Conservation (phyloP, 1,140 invertebrate species). For the Heliconius nattereri region DNA sequence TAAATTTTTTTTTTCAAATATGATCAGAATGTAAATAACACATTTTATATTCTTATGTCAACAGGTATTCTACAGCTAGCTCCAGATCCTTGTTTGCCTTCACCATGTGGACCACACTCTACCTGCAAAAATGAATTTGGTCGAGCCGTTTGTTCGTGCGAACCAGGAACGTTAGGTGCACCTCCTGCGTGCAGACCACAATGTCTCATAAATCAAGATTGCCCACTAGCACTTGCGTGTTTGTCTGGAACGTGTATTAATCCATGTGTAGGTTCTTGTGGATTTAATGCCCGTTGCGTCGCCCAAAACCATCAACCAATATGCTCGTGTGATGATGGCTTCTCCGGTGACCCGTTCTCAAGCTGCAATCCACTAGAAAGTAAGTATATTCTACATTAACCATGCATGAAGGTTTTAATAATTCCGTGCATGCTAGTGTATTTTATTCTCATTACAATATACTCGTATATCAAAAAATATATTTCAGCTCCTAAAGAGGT, state of each 20-base stretch:
- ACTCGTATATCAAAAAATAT: neutral
- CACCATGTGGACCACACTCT: constrained; percentile 91
- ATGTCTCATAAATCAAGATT: constrained; percentile 90
- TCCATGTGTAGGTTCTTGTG: constrained; percentile 91
- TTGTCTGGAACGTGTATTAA: constrained; percentile 88
- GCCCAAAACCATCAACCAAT: constrained; percentile 89
- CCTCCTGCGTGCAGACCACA: constrained; percentile 90
- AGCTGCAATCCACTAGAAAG: constrained; percentile 86
- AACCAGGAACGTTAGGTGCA: constrained; percentile 90
- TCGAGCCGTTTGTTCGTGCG: constrained; percentile 89
- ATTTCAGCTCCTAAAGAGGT: constrained; percentile 77
- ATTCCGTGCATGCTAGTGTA: constrained; percentile 43
- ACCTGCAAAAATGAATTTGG: constrained; percentile 86
- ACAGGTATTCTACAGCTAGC: constrained; percentile 56
- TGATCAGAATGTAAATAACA: no score
- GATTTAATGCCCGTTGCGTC: constrained; percentile 89
- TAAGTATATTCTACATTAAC: constrained; percentile 68
- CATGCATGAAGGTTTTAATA: constrained; percentile 38
- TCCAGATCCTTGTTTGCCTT: constrained; percentile 87
- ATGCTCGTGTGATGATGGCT: constrained; percentile 88
- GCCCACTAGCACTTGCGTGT: constrained; percentile 89
- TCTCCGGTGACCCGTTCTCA: constrained; percentile 91
- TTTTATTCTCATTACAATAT: neutral
- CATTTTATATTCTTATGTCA: constrained; percentile 17
- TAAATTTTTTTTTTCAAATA: no score